Evolutionary conservation across 2,888 invertebrate species (phyloP).

Genomic region (Cynaeus angustus): DNA sequence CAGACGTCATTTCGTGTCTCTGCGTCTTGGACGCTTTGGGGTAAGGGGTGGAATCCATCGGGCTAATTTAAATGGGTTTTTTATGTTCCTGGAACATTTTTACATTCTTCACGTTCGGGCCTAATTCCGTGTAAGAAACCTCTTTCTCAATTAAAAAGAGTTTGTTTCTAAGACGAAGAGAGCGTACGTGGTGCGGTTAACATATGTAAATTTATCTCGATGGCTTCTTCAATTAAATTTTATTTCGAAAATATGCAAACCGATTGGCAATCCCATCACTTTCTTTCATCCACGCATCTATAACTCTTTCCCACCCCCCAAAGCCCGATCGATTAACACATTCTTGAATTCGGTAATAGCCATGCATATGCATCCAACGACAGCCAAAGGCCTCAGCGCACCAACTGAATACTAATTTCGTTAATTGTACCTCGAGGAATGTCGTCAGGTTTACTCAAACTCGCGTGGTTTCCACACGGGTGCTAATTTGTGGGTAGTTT

Average conservation of each 20-base stretch:
- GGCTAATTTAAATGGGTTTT: constrained; percentile 46
- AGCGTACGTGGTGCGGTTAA: too few relatives aligned
- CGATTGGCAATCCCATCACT: constrained; percentile 51
- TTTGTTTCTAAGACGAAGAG: too few relatives aligned
- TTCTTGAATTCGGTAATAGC: constrained; percentile 27
- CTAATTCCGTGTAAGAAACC: constrained; percentile 41
- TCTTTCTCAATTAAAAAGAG: too few relatives aligned
- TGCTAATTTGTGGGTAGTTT: constrained; percentile 4
- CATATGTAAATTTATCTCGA: constrained; percentile 66
- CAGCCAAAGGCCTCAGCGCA: constrained; percentile 5
- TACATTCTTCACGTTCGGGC: constrained; percentile 33
- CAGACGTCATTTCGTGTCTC: constrained; percentile 56
- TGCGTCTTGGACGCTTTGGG: constrained; percentile 35
- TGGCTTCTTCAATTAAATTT: constrained; percentile 63
- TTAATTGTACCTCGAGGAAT: neutral
- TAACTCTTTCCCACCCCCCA: neutral
- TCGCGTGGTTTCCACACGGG: constrained; percentile 5
- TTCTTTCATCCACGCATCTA: constrained; percentile 7
- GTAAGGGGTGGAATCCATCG: constrained; percentile 48
- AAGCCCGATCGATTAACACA: constrained; percentile 17
- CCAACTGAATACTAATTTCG: constrained; percentile 15
- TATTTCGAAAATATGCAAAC: constrained; percentile 64
- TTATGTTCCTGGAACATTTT: constrained; percentile 38
- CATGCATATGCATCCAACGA: constrained; percentile 16
- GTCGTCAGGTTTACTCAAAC: neutral